Evolutionary conservation across 1,140 invertebrate genomes (phyloP).

Genomic region (Temnothorax nylanderi): DNA sequence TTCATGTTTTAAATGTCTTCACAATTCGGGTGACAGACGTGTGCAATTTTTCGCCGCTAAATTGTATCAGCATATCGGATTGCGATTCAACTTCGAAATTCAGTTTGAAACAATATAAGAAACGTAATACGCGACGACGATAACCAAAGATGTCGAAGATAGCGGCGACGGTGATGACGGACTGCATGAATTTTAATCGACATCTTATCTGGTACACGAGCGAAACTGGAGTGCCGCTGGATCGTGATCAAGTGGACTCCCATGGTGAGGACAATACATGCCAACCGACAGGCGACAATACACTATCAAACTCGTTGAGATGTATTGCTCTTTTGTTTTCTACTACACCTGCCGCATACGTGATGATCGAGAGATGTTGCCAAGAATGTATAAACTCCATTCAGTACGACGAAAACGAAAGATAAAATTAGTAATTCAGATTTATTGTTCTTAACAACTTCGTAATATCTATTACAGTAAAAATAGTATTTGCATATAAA

Average conservation of each 20-base stretch:
- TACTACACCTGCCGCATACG: conserved; percentile 71
- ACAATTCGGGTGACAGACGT: not conserved
- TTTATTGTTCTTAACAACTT: not conserved
- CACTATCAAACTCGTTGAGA: conserved; percentile 82
- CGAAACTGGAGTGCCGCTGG: conserved; percentile 74
- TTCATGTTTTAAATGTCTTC: not conserved
- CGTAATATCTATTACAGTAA: not conserved
- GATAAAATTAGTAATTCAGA: not conserved
- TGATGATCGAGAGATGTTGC: conserved; percentile 6
- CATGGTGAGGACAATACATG: conserved; percentile 84
- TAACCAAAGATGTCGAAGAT: conserved; percentile 41
- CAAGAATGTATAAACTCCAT: not conserved
- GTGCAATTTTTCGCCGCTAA: conserved; percentile 33
- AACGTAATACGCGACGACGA: conserved; percentile 64
- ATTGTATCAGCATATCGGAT: conserved; percentile 54
- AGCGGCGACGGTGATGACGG: conserved; percentile 20
- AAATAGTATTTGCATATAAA: not conserved
- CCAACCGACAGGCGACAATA: conserved; percentile 82
- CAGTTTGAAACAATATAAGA: conserved; percentile 61
- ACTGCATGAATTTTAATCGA: conserved; percentile 84
- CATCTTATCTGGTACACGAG: conserved; percentile 80
- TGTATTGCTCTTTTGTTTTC: conserved; percentile 83
- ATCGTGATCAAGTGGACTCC: conserved; percentile 84
- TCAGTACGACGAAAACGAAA: not conserved
- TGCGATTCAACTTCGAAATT: conserved; percentile 51